Evolutionary conservation across 2,797 vertebrate species (phyloP), one percentile per base, ranked within the genome.

Genomic region (Lycodopsis pacificus): DNA sequence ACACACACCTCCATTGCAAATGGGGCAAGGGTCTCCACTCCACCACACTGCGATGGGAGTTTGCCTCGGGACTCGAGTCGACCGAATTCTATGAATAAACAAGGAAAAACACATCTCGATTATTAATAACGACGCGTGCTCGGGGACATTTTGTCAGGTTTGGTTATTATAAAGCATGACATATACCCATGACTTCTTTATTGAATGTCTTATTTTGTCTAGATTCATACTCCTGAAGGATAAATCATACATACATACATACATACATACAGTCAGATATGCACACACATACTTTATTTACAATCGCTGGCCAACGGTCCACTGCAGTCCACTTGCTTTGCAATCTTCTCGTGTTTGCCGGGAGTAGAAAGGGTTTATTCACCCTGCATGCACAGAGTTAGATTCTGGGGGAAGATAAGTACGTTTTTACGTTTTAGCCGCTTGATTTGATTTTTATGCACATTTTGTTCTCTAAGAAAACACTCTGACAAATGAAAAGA

Each of bases 41-140:
- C 64, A 67, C 57, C 58, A 15, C 19, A 7, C 51, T 53, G 61
- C n/a, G 59, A 13, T n/a, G 5, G 13, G 72, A 48, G 42, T 65
- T 73, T 2, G 19, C 86, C 76, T 84, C 76, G 22, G 88, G 84
- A 65, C 71, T 82, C 0, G 0, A 59, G 67, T 34, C 1, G 15
- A 59, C 85, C 9, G 7, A 67, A 63, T 71, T 68, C 51, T 75
- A 59, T 17, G 20, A 80, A 69, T 61, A 78, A 79, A 73, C 32
- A 30, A 5, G 48, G 10, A 73, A 59, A 62, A 73, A 36, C 38
- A n/a, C 69, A 71, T 73, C 15, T 44, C 27, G 34, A 36, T 65
- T 27, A 74, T 83, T 71, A 71, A 62, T 63, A 30, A 64, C 64
- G 34, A 42, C 0, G 6, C 22, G 30, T 3, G 48, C 66, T 48